Conservation (phyloP, 2,888 invertebrate species). For the Asteroscopus sphinx region DNA sequence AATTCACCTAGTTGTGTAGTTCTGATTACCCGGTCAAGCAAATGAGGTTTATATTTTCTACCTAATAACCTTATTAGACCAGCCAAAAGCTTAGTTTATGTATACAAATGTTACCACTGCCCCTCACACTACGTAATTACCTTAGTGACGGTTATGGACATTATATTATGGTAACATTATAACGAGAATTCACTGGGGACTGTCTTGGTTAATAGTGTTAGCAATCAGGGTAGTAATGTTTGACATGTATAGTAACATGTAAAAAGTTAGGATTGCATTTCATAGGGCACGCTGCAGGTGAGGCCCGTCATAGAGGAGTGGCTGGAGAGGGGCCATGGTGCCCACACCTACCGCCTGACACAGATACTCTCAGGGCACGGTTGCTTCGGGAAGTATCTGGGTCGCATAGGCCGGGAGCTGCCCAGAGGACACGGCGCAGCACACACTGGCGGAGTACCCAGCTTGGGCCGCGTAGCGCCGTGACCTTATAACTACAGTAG, state of each 20-base stretch:
- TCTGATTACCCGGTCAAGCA: neutral
- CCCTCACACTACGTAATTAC: constrained; percentile 12
- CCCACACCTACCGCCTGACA: too few species aligned
- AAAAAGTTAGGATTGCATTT: neutral
- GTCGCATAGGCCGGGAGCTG: too few species aligned
- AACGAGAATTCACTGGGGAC: neutral
- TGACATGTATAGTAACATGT: neutral
- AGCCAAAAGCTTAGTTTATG: neutral
- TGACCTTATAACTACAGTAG: too few species aligned
- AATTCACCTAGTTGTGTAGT: neutral
- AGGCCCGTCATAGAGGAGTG: too few species aligned
- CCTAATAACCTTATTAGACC: neutral
- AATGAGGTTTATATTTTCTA: neutral
- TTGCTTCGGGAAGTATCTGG: too few species aligned
- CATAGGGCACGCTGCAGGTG: too few species aligned
- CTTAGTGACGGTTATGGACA: neutral
- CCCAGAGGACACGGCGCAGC: too few species aligned
- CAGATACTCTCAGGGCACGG: too few species aligned
- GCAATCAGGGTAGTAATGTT: constrained; percentile 4
- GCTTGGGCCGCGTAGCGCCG: too few species aligned
- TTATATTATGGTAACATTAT: constrained; percentile 8
- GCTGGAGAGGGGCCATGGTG: too few species aligned
- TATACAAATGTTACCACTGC: constrained; percentile 5
- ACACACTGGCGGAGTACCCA: too few species aligned
- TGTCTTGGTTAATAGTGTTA: neutral